Base-by-base conservation (phyloP, 2,888 invertebrate species). In the Arrhopalites spinosus region DNA sequence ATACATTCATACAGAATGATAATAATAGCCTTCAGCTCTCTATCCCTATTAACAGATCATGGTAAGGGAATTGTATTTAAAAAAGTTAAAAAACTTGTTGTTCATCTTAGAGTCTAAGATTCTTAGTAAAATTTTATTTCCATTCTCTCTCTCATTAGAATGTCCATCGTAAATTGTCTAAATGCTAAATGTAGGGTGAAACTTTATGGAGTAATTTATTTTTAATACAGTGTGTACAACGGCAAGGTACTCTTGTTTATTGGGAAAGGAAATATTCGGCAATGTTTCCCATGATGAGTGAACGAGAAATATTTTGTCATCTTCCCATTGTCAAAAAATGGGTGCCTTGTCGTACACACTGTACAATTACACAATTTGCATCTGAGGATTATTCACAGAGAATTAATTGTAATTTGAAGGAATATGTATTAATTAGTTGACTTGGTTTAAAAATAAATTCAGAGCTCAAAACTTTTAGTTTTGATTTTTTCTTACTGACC, bases 131-230 rank as follows among this genome's bases (percentile, higher is more conserved):
- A 11, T 15, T 45, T 15, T 45, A n/a, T n/a, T 50, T 50, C 2
- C 50, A n/a, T n/a, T 50, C 17, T 50, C 50, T 50, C 50, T 29
- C 63, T 27, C 17, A 63, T 63, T n/a, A 23, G 25, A 13, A 59
- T n/a, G 11, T 13, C 5, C n/a, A 56, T n/a, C 8, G 5, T 7
- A 5, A 56, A 7, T n/a, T 7, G 11, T 20, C 7, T 13, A 25
- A 8, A 20, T n/a, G 63, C 29, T 27, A 29, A 53, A 69, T 69
- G 29, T 13, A 53, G 53, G 69, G 69, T 69, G 69, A 69, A 69
- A 69, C 30, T 69, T 69, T 53, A 27, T 47, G 15, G 45, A 11
- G 45, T 45, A 45, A 45, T 45, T 45, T 11, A 11, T 45, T 45
- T 45, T 7, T 45, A 45, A 45, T 11, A 45, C 15, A 7, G 7